phyloP scores from a whole-genome alignment of 2,888 invertebrate genomes.

The Netelia virgata region DNA sequence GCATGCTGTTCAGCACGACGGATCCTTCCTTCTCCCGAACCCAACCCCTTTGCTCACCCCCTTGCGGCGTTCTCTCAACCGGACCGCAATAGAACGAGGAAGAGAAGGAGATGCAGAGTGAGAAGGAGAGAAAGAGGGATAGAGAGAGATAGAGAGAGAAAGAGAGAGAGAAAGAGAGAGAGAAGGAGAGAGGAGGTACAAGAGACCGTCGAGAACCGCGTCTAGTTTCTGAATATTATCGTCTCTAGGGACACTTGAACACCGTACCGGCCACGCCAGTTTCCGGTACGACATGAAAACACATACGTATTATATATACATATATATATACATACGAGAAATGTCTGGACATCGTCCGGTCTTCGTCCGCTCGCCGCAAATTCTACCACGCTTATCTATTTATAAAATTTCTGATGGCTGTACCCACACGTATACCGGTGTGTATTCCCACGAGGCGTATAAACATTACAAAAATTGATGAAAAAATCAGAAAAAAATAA shows the following conservation, averaged over 20 bases:
- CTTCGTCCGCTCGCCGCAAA: neutral
- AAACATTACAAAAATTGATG: too few species aligned
- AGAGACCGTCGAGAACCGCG: slow-evolving; percentile 57
- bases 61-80: neutral
- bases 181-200: slow-evolving; percentile 54
- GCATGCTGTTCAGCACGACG: slow-evolving; percentile 12
- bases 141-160: slow-evolving; percentile 4
- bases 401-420: slow-evolving; percentile 21
- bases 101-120: neutral
- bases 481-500: too few species aligned
- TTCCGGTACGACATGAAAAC: neutral
- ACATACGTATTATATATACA: neutral
- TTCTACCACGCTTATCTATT: slow-evolving; percentile 42
- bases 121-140: slow-evolving; percentile 5
- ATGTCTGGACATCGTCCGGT: slow-evolving; percentile 25
- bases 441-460: neutral
- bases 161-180: slow-evolving; percentile 40
- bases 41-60: slow-evolving; percentile 25
- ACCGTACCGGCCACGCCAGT: slow-evolving; percentile 31
- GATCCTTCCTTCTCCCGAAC: slow-evolving; percentile 1
- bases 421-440: neutral
- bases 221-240: slow-evolving; percentile 64
- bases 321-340: neutral
- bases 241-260: slow-evolving; percentile 60
- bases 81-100: slow-evolving; percentile 54